Base-by-base conservation (phyloP, 2,888 invertebrate species). In the Zhengitettix transpicula region DNA sequence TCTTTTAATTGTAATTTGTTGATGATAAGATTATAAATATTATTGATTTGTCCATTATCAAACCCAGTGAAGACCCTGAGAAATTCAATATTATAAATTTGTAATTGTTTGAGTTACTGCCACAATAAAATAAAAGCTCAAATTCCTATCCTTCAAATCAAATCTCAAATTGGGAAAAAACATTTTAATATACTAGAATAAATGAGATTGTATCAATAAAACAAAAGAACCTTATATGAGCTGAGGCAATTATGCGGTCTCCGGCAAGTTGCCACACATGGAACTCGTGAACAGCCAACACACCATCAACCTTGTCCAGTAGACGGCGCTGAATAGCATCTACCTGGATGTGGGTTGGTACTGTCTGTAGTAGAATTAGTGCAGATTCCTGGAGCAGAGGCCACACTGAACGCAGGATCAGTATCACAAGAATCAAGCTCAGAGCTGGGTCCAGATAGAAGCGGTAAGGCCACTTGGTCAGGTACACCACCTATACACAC, bases 231-330 rank as follows among this genome's bases (percentile, higher is more conserved):
- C 90, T 85, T 70, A 98, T 94, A 71, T 98, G 97, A 9, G 96
- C 96, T 14, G 96, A 95, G 58, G 97, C 97, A 66, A 98, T 96
- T 65, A 97, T 96, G 65, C 95, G 82, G 74, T 95, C 94, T 0
- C 96, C 96, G 47, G 96, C 93, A 67, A 98, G 77, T 76, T 97
- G 97, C 98, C 98, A 98, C 11, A 98, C 92, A 72, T 98, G 97
- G 72, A 98, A 95, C 74, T 98, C 97, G 70, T 98, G 97, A 1
- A 98, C 94, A 0, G 94, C 96, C 59, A 95, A 73, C 28, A 97
- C 93, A 0, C 97, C 97, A 68, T 95, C 93, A 40, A 97, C 89
- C 70, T 91, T 90, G 69, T 88, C 86, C 63, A 94, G 72, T 54
- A 97, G 76, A 64, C 92, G 83, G 68, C 88, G 82, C 72, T 94